A percentile compares a stretch with the other conserved stretches of the same genome.
These are phyloP conservation scores for Ichneumon xanthorius DNA, from an alignment of 2,888 invertebrate genomes.

Conservation along the genomic window DNA sequence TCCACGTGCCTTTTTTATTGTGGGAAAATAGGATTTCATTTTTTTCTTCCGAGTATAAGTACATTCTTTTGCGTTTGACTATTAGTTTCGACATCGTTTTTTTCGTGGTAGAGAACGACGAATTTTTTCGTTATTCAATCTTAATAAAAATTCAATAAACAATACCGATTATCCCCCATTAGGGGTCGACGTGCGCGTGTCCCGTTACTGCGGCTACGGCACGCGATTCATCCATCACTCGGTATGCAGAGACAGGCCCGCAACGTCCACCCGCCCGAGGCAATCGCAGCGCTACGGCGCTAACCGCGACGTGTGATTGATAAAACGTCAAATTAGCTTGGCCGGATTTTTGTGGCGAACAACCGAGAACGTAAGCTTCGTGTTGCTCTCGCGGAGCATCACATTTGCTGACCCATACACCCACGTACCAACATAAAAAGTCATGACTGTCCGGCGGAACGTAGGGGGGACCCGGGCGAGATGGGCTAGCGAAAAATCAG, in stretches of 20 bases:
- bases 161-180: constrained; percentile 74
- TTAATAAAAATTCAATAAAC: constrained; percentile 81
- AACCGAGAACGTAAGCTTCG: constrained; percentile 60
- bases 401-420: constrained; percentile 2
- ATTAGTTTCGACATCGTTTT: constrained; percentile 40
- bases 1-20: constrained; percentile 78
- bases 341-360: constrained; percentile 73
- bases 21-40: constrained; percentile 74
- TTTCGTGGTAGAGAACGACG: not conserved
- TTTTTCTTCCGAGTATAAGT: constrained; percentile 6
- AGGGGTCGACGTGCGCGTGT: constrained; percentile 69
- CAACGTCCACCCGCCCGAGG: constrained; percentile 60
- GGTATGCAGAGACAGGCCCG: constrained; percentile 60
- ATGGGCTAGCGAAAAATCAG: too few relatives aligned
- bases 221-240: constrained; percentile 68
- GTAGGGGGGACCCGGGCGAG: not conserved
- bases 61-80: constrained; percentile 14
- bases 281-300: constrained; percentile 61
- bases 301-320: constrained; percentile 80
- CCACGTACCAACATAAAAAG: not conserved
- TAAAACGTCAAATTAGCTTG: constrained; percentile 82
- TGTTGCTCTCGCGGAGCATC: constrained; percentile 17
- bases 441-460: not conserved
- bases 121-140: constrained; percentile 74
- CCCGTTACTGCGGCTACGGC: constrained; percentile 77